phyloP scores from a whole-genome alignment of 2,888 invertebrate genomes.

The Cephus rjabovi region DNA sequence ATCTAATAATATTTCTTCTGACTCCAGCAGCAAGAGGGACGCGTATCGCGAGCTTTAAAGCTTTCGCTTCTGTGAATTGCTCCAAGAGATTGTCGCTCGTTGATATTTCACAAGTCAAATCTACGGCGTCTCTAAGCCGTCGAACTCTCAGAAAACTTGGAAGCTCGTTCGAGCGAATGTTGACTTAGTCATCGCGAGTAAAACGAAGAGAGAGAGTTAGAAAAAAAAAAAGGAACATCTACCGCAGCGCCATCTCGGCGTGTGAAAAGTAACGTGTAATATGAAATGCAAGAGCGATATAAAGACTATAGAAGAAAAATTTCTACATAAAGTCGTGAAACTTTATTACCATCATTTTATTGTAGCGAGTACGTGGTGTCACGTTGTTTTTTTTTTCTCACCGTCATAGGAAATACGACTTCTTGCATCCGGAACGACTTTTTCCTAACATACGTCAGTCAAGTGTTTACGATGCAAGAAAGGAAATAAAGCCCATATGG shows the following conservation, averaged over 20 bases:
- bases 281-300: not conserved
- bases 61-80: not conserved
- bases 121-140: not conserved
- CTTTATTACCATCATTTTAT: not conserved
- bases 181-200: not conserved
- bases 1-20: not conserved
- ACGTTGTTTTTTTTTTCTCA: too few species aligned
- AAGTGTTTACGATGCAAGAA: not conserved
- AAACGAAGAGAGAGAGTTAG: not conserved
- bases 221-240: not conserved
- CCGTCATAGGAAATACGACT: too few species aligned
- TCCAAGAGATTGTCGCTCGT: not conserved
- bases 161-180: not conserved
- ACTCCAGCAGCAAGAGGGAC: not conserved
- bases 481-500: not conserved
- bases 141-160: not conserved
- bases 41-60: not conserved
- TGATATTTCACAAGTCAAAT: not conserved
- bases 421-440: not conserved
- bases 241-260: not conserved
- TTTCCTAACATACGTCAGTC: not conserved
- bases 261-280: not conserved
- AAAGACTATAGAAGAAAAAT: not conserved
- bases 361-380: not conserved
- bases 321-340: not conserved